These are phyloP conservation scores for Drosophila albomicans DNA, from an alignment of 1,140 invertebrate genomes.

Conservation along the genomic window DNA sequence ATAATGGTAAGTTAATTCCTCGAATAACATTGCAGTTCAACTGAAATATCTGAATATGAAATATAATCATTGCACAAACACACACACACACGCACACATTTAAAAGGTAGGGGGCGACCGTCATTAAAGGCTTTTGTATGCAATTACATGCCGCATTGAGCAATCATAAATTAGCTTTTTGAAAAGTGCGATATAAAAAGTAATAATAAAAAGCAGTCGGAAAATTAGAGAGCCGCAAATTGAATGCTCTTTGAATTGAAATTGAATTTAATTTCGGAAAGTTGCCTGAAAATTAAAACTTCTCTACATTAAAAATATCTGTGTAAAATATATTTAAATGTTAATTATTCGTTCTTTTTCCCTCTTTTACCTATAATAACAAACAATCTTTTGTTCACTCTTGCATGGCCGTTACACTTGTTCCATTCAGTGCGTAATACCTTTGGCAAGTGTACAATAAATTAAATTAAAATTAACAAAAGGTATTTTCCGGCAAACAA, in stretches of 20 bases:
- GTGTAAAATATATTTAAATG: too few relatives aligned
- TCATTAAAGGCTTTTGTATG: slow-evolving; percentile 81
- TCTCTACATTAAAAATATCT: too few relatives aligned
- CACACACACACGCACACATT: slow-evolving; percentile 27
- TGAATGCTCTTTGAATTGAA: not conserved
- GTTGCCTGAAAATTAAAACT: too few relatives aligned
- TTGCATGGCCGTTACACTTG: not conserved
- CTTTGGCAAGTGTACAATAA: slow-evolving; percentile 45
- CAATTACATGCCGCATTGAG: slow-evolving; percentile 81
- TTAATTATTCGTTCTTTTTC: too few relatives aligned
- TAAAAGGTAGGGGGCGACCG: slow-evolving; percentile 19
- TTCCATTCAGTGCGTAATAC: not conserved
- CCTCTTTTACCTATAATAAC: not conserved
- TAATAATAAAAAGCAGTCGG: not conserved
- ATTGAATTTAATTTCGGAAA: not conserved
- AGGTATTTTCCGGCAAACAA: slow-evolving; percentile 65
- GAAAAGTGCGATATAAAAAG: slow-evolving; percentile 58
- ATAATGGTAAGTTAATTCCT: slow-evolving; percentile 60
- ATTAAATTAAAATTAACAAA: slow-evolving; percentile 78
- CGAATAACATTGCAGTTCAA: slow-evolving; percentile 31
- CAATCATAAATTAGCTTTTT: slow-evolving; percentile 81
- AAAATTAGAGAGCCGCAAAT: slow-evolving; percentile 1
- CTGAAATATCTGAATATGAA: slow-evolving; percentile 25
- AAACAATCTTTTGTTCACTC: not conserved
- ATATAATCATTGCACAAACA: slow-evolving; percentile 32